Conservation (phyloP, 1,140 invertebrate genomes). For the Drosophila subobscura region DNA sequence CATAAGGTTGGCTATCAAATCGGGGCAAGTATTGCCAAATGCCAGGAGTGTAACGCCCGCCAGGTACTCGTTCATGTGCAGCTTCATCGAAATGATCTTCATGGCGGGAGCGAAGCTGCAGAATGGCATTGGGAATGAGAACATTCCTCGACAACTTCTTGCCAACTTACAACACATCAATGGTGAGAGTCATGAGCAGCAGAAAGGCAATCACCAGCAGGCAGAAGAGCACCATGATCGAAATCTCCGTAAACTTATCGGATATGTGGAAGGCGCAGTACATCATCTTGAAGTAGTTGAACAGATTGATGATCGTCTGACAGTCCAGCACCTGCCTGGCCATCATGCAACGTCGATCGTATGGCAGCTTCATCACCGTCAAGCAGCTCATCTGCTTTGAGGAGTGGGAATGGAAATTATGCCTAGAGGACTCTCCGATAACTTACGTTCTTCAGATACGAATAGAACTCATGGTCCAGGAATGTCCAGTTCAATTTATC, state of each 20-base stretch:
- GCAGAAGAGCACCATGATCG: slow-evolving; percentile 3
- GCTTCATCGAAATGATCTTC: slow-evolving; percentile 37
- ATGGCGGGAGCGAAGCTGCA: slow-evolving; percentile 36
- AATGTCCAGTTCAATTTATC: too few relatives aligned
- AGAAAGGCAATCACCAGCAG: not conserved
- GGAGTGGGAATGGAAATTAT: too few relatives aligned
- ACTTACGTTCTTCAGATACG: too few relatives aligned
- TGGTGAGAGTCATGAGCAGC: slow-evolving; percentile 4
- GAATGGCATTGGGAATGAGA: too few relatives aligned
- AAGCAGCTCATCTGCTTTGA: too few relatives aligned
- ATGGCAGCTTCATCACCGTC: too few relatives aligned
- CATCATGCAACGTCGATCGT: slow-evolving; percentile 2
- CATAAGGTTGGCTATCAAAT: slow-evolving; percentile 53
- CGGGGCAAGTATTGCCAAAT: slow-evolving; percentile 45
- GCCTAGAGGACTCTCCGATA: too few relatives aligned
- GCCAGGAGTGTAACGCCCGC: slow-evolving; percentile 47
- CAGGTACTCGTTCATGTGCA: slow-evolving; percentile 57
- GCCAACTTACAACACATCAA: not conserved
- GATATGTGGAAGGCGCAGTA: slow-evolving; percentile 14
- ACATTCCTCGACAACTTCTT: not conserved
- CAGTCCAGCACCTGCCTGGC: not conserved
- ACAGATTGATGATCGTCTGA: slow-evolving; percentile 4
- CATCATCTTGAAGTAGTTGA: slow-evolving; percentile 25
- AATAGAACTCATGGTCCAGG: too few relatives aligned
- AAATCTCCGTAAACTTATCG: not conserved